phyloP scores from a whole-genome alignment of 2,797 vertebrate species.

The Okamejei kenojei region DNA sequence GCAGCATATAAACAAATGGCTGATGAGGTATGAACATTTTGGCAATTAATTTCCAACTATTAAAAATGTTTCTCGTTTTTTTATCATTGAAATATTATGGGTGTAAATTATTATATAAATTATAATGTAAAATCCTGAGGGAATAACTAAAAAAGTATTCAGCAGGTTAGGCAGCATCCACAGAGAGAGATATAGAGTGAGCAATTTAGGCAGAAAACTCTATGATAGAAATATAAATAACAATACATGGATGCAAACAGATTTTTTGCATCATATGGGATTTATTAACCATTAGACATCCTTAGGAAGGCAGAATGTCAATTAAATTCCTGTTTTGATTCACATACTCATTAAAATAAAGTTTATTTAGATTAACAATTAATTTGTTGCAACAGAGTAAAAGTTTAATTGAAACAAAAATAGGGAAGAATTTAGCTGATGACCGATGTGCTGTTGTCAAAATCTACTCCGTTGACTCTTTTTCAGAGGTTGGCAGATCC shows the following conservation, averaged over 20 bases:
- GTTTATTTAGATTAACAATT: not conserved
- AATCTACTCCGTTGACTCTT: not conserved
- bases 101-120: not conserved
- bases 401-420: not conserved
- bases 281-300: too few relatives aligned
- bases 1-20: not conserved
- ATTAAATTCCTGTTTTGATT: too few relatives aligned
- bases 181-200: too few relatives aligned
- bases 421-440: not conserved
- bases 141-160: not conserved
- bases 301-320: too few relatives aligned
- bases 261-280: too few relatives aligned
- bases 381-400: not conserved
- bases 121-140: not conserved
- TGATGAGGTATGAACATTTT: not conserved
- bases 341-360: not conserved
- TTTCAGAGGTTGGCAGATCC: not conserved
- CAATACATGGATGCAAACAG: too few relatives aligned
- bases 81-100: not conserved
- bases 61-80: not conserved
- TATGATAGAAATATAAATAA: too few relatives aligned
- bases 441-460: not conserved
- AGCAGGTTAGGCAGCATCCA: too few relatives aligned
- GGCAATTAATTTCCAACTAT: slow-evolving; percentile 8
- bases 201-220: too few relatives aligned